Evolutionary conservation across 2,888 invertebrate genomes (phyloP).

Genomic region (Pristionchus exspectatus): DNA sequence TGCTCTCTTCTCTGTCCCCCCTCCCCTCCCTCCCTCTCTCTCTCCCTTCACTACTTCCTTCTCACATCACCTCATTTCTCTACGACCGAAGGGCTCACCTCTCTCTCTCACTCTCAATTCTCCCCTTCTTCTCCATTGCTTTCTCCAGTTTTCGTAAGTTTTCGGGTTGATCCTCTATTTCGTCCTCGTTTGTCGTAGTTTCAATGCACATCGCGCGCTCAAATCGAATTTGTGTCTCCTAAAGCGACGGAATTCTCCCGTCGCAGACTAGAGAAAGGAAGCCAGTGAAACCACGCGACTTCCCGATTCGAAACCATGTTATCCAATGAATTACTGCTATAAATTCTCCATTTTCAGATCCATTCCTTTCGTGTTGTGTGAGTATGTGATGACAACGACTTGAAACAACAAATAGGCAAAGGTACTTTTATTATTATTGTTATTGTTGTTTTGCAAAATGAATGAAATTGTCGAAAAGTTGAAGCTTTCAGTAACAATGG

Average conservation of each 20-base stretch:
- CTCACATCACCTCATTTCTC: conserved; percentile 46
- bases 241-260: not conserved
- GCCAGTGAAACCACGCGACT: not conserved
- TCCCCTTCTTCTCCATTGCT: not conserved
- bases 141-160: not conserved
- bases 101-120: not conserved
- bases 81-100: conserved; percentile 18
- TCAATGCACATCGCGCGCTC: not conserved
- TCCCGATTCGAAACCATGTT: not conserved
- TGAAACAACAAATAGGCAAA: conserved; percentile 37
- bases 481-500: conserved; percentile 8
- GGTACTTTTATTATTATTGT: not conserved
- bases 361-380: conserved; percentile 2
- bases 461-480: not conserved
- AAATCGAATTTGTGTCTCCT: conserved; percentile 29
- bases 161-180: not conserved
- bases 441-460: not conserved
- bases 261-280: not conserved
- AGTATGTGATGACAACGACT: conserved; percentile 40
- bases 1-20: conserved; percentile 18
- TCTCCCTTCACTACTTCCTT: conserved; percentile 42
- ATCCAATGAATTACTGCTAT: too few species aligned
- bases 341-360: not conserved
- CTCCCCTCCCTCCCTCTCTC: conserved; percentile 20
- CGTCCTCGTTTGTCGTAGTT: conserved; percentile 23